Evolutionary conservation across 2,113 vertebrate species (phyloP).

Genomic region (Coturnix japonica): DNA sequence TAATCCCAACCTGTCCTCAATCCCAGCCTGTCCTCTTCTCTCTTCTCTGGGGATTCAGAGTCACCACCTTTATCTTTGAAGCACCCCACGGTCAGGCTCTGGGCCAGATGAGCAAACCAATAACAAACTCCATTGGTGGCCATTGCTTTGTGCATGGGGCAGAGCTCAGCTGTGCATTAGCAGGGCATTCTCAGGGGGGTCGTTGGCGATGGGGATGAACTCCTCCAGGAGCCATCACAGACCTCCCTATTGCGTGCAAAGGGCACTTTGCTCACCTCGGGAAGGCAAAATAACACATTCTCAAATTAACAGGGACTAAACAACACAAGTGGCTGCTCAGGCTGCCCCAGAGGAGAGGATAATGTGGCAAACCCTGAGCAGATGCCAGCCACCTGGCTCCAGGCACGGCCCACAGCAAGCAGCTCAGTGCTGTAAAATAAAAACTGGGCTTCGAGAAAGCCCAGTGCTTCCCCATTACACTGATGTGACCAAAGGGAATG

Average conservation of each 20-base stretch:
- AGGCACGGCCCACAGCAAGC: fast-evolving
- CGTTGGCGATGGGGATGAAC: fast-evolving
- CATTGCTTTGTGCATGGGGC: not conserved
- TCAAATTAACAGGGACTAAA: not conserved
- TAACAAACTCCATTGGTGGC: not conserved
- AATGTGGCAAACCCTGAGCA: not conserved
- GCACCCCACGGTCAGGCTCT: not conserved
- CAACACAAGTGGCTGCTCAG: fast-evolving
- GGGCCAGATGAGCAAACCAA: slow-evolving; percentile 8
- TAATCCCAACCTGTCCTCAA: no score
- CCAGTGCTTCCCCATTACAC: fast-evolving
- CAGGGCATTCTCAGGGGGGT: fast-evolving
- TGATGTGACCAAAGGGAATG: not conserved
- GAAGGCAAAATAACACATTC: not conserved
- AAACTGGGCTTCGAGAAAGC: not conserved
- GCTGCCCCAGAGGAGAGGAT: not conserved
- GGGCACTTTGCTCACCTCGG: not conserved
- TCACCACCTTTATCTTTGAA: not conserved
- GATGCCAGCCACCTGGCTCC: slow-evolving; percentile 3
- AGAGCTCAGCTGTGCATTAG: slow-evolving; percentile 5
- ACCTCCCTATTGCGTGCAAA: not conserved
- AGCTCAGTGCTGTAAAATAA: not conserved
- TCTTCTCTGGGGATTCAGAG: not conserved
- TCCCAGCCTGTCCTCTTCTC: not conserved
- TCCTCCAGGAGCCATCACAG: not conserved